phyloP scores from a whole-genome alignment of 2,113 vertebrate species.

The Anolis sagrei region DNA sequence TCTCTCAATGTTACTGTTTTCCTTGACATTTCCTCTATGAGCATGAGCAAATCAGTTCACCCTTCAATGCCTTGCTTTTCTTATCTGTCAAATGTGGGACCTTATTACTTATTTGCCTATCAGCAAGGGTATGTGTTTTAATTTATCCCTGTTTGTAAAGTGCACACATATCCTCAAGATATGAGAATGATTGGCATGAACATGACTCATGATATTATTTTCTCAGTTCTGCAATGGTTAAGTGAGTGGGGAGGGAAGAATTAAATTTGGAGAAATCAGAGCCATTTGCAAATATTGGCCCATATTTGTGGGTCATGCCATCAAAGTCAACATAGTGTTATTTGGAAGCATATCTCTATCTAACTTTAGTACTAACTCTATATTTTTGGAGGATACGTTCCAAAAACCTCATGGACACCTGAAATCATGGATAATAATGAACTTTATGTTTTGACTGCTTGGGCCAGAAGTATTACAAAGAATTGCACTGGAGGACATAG shows the following conservation, averaged over 20 bases:
- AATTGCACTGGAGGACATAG: too few species aligned
- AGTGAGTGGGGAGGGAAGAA: background rate
- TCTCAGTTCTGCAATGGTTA: background rate
- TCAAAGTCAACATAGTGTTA: background rate
- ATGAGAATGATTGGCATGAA: conserved; percentile 29
- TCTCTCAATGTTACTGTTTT: conserved; percentile 31
- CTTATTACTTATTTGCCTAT: conserved; percentile 37
- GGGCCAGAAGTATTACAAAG: too few species aligned
- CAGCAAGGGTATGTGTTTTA: conserved; percentile 46
- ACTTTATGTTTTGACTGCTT: too few species aligned
- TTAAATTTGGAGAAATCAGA: background rate
- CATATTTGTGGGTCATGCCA: background rate
- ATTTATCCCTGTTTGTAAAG: conserved; percentile 49
- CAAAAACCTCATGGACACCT: too few species aligned
- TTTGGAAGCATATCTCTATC: background rate
- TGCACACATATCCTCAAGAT: conserved; percentile 36
- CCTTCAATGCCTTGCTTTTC: conserved; percentile 28
- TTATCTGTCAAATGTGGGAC: conserved; percentile 48
- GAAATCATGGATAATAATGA: too few species aligned
- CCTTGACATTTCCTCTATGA: conserved; percentile 18
- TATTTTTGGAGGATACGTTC: too few species aligned
- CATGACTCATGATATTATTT: conserved; percentile 10
- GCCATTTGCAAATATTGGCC: background rate
- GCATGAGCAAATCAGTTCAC: conserved; percentile 44
- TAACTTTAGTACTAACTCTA: too few species aligned